Conservation (phyloP, 2,888 invertebrate genomes). For the Cordilura impudica region DNA sequence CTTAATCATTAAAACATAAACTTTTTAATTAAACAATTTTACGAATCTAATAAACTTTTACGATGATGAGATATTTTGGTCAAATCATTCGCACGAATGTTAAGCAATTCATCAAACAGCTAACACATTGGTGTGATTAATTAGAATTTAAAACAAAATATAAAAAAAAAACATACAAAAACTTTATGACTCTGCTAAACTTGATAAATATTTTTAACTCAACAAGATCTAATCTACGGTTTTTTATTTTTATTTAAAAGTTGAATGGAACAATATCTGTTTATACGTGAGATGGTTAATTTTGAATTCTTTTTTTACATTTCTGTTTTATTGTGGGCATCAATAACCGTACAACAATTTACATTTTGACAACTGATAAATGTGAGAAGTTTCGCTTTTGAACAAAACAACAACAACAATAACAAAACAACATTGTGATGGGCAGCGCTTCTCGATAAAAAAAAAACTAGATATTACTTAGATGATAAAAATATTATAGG, state of each 20-base stretch:
- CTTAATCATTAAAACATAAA: no score
- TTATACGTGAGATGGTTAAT: slow-evolving; percentile 33
- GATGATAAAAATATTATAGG: slow-evolving; percentile 13
- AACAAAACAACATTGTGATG: neutral
- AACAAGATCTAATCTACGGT: no score
- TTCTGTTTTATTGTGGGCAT: slow-evolving; percentile 42
- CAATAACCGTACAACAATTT: slow-evolving; percentile 49
- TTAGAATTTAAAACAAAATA: slow-evolving; percentile 38
- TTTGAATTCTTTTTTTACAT: slow-evolving; percentile 8
- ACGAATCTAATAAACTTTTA: neutral
- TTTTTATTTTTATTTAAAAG: no score
- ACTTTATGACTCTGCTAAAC: slow-evolving; percentile 12
- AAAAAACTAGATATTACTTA: neutral
- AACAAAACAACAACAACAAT: neutral
- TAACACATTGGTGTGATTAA: slow-evolving; percentile 45
- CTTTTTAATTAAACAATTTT: neutral
- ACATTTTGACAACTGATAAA: slow-evolving; percentile 51
- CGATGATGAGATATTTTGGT: neutral
- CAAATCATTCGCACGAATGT: slow-evolving; percentile 13
- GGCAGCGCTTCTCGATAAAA: neutral
- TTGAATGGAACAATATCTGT: slow-evolving; percentile 6
- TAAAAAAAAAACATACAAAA: neutral
- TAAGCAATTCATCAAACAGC: slow-evolving; percentile 35
- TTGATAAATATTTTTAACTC: slow-evolving; percentile 8
- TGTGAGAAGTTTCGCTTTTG: slow-evolving; percentile 51